Evolutionary conservation across 1,140 invertebrate genomes (phyloP).

Genomic region (Dreissena polymorpha): DNA sequence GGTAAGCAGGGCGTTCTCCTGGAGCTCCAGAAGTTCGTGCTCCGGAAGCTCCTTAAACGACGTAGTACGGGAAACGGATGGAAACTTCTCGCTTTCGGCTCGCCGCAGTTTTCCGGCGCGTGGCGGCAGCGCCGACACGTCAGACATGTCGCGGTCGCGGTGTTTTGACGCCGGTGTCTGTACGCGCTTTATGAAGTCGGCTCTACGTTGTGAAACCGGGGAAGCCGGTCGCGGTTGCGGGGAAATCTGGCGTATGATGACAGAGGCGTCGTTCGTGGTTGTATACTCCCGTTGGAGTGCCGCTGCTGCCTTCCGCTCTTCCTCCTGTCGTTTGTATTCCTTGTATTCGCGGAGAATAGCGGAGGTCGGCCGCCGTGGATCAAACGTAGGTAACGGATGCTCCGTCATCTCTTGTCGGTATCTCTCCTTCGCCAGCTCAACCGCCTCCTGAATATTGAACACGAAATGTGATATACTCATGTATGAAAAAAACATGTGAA

Average conservation of each 20-base stretch:
- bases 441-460: conserved; percentile 9
- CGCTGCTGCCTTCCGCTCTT: conserved; percentile 1
- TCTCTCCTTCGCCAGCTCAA: conserved; percentile 38
- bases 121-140: not conserved
- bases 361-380: conserved; percentile 40
- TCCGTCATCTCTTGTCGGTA: conserved; percentile 5
- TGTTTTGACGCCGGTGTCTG: not conserved
- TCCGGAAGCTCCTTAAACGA: conserved; percentile 30
- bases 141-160: not conserved
- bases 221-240: conserved; percentile 32
- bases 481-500: too few relatives aligned
- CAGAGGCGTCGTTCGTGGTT: not conserved
- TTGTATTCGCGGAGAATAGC: conserved; percentile 42
- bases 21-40: not conserved
- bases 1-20: conserved; percentile 32
- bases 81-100: conserved; percentile 46
- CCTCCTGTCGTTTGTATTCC: conserved; percentile 30
- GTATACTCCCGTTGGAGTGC: conserved; percentile 10
- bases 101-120: not conserved
- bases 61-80: conserved; percentile 44
- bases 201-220: conserved; percentile 13
- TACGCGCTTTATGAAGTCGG: conserved; percentile 18
- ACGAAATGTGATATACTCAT: too few relatives aligned
- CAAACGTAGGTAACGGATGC: conserved; percentile 24
- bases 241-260: conserved; percentile 43